Evolutionary conservation across 2,888 invertebrate genomes (phyloP).

Genomic region (Pherbina coryleti): DNA sequence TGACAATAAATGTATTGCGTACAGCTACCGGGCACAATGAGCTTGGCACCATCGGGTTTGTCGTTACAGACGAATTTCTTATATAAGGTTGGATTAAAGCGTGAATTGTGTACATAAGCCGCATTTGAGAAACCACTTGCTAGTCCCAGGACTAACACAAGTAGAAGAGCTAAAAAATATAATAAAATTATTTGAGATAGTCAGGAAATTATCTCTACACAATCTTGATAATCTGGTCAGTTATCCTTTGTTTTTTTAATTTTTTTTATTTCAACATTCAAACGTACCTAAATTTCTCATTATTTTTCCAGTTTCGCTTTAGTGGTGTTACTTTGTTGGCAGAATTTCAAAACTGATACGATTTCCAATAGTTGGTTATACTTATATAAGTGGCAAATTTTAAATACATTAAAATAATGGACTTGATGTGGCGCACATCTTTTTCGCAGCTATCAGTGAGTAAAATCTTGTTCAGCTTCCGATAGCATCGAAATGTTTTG

Average conservation of each 20-base stretch:
- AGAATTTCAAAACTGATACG: neutral
- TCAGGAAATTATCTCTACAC: too few species aligned
- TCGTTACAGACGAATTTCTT: slow-evolving; percentile 54
- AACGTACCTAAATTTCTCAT: slow-evolving; percentile 13
- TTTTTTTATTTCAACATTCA: neutral
- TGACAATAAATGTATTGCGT: slow-evolving; percentile 55
- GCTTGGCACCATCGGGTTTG: slow-evolving; percentile 54
- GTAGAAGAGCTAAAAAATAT: neutral
- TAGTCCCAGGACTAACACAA: slow-evolving; percentile 3
- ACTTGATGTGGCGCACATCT: neutral
- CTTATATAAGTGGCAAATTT: neutral
- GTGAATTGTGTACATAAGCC: neutral
- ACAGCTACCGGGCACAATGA: slow-evolving; percentile 61
- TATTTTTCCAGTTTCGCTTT: neutral
- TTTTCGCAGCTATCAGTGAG: neutral
- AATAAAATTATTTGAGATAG: neutral
- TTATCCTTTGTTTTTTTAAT: neutral
- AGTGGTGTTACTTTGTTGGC: neutral
- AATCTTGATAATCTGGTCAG: neutral
- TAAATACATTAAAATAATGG: slow-evolving; percentile 22
- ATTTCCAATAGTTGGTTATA: too few species aligned
- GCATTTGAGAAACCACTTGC: slow-evolving; percentile 3
- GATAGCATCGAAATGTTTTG: slow-evolving; percentile 2
- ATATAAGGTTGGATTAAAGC: slow-evolving; percentile 46
- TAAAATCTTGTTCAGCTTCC: slow-evolving; percentile 14